Percentiles rank a stretch among this genome's conserved stretches.
phyloP scores from a whole-genome alignment of 2,113 vertebrate species.

The Takifugu bimaculatus region DNA sequence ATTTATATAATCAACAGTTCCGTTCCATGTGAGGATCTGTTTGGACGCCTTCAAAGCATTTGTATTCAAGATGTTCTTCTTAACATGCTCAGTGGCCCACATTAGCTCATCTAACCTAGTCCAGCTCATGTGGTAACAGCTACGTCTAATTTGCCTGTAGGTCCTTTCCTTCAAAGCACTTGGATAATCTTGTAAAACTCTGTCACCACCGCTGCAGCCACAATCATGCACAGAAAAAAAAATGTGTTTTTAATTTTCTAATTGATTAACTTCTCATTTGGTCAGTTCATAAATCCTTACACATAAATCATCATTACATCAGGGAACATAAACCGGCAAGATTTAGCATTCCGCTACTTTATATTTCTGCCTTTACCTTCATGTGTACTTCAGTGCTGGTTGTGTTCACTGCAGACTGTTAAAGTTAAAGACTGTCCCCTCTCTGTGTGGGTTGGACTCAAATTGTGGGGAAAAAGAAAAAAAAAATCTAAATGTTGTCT shows the following conservation, averaged over 20 bases:
- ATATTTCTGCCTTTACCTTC: too few relatives aligned
- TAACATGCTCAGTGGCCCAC: constrained; percentile 24
- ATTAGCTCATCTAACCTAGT: constrained; percentile 34
- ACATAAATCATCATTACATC: too few relatives aligned
- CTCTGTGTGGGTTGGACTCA: constrained; percentile 37
- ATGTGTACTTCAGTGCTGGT: not conserved
- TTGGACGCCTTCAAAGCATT: constrained; percentile 34
- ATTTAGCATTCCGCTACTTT: too few relatives aligned
- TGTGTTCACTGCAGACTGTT: constrained; percentile 3
- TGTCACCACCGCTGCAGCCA: not conserved
- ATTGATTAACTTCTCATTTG: constrained; percentile 65
- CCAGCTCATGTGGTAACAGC: constrained; percentile 48
- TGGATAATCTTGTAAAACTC: constrained; percentile 38
- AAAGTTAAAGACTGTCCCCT: constrained; percentile 39
- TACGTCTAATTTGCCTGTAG: constrained; percentile 49
- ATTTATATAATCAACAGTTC: constrained; percentile 12
- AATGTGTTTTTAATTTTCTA: constrained; percentile 50
- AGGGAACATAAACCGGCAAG: too few relatives aligned
- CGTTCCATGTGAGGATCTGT: constrained; percentile 20
- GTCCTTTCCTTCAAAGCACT: constrained; percentile 41
- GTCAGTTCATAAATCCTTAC: constrained; percentile 2
- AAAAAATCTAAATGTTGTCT: constrained; percentile 21
- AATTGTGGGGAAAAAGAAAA: constrained; percentile 13
- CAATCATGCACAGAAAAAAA: constrained; percentile 44
- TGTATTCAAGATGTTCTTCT: constrained; percentile 52